A percentile compares a stretch with the other conserved stretches of the same genome.
Conservation (phyloP, 2,797 vertebrate genomes). For the Cryptoprocta ferox region DNA sequence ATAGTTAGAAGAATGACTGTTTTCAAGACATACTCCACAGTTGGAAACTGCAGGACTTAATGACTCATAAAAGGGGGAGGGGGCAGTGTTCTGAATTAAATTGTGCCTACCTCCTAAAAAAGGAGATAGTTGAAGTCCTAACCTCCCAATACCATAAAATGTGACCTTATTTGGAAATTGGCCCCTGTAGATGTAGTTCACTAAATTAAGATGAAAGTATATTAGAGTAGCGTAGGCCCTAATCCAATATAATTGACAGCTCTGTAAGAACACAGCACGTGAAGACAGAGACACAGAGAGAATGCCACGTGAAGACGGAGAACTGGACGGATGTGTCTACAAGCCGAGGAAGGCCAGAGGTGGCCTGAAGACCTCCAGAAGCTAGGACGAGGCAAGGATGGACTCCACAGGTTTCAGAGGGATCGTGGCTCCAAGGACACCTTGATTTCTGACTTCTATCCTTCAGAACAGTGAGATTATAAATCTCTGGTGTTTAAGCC, state of each 20-base stretch:
- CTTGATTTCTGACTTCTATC: neutral
- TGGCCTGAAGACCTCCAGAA: neutral
- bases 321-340: accelerated
- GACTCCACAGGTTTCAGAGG: neutral
- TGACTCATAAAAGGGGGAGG: neutral
- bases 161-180: neutral
- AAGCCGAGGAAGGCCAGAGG: neutral
- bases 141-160: neutral
- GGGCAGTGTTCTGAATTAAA: neutral
- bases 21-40: neutral
- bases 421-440: accelerated
- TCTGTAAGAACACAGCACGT: neutral
- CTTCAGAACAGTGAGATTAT: neutral
- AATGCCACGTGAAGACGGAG: neutral
- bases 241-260: neutral
- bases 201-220: neutral
- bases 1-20: neutral
- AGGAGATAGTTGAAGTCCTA: neutral
- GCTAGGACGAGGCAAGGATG: neutral
- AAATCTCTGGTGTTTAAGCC: neutral
- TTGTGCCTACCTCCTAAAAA: no score
- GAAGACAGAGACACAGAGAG: neutral
- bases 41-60: neutral
- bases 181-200: neutral
- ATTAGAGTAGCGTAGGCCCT: no score